phyloP scores from a whole-genome alignment of 2,113 vertebrate species.

The Callionymus lyra region DNA sequence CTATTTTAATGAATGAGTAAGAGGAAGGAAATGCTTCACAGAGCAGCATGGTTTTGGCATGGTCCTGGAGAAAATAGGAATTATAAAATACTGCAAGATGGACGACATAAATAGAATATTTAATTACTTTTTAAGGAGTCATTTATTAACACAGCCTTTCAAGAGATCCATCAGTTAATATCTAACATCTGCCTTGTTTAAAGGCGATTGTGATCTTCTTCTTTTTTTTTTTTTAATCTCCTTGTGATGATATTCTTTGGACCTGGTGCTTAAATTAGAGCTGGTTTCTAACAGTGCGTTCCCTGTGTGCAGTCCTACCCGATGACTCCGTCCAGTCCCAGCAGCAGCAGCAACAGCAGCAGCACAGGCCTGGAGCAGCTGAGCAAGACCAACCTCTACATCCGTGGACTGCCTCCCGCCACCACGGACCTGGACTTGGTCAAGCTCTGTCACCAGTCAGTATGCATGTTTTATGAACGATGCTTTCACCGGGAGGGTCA shows the following conservation, averaged over 20 bases:
- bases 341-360: slow-evolving; percentile 90
- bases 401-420: slow-evolving; percentile 89
- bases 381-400: slow-evolving; percentile 99
- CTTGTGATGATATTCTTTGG: slow-evolving; percentile 32
- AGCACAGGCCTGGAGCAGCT: slow-evolving; percentile 96
- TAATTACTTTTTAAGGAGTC: no score
- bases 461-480: slow-evolving; percentile 23
- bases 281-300: slow-evolving; percentile 71
- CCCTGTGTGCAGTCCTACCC: slow-evolving; percentile 84
- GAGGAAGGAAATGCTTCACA: slow-evolving; percentile 71
- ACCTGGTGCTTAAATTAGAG: slow-evolving; percentile 37
- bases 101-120: slow-evolving; percentile 7
- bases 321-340: slow-evolving; percentile 98
- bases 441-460: slow-evolving; percentile 98
- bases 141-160: neutral
- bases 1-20: slow-evolving; percentile 66
- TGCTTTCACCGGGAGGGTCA: no score
- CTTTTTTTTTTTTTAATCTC: neutral
- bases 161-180: neutral
- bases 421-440: slow-evolving; percentile 98
- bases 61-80: slow-evolving; percentile 12
- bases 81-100: slow-evolving; percentile 26
- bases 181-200: neutral
- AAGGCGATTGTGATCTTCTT: neutral
- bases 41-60: slow-evolving; percentile 30